A percentile compares a stretch with the other conserved stretches of the same genome.
Conservation (phyloP, 2,888 invertebrate species). For the Hemithea aestivaria region DNA sequence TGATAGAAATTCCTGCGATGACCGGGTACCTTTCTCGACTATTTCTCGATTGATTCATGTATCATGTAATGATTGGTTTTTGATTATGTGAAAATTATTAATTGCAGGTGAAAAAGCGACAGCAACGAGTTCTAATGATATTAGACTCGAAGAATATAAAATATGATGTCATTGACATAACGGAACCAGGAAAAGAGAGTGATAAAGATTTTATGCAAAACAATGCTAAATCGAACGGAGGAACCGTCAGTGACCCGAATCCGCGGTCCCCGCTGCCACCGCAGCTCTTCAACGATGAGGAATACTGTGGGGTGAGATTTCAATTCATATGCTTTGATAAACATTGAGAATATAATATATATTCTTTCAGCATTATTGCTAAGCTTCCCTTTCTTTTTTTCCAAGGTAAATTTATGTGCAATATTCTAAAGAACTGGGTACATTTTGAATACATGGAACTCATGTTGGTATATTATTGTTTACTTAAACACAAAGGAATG, state of each 20-base stretch:
- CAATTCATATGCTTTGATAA: too few species aligned
- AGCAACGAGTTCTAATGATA: slow-evolving; percentile 95
- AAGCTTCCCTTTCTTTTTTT: too few species aligned
- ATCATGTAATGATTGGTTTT: slow-evolving; percentile 37
- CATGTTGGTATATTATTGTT: slow-evolving; percentile 22
- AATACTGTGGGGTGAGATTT: slow-evolving; percentile 91
- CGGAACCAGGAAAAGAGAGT: slow-evolving; percentile 93
- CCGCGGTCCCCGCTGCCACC: slow-evolving; percentile 92
- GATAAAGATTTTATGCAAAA: slow-evolving; percentile 96
- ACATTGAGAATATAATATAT: too few species aligned
- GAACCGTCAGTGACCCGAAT: slow-evolving; percentile 85
- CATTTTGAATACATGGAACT: background rate
- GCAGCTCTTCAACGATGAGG: slow-evolving; percentile 95
- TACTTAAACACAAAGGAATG: slow-evolving; percentile 23
- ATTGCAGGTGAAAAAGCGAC: slow-evolving; percentile 95
- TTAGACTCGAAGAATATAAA: slow-evolving; percentile 94
- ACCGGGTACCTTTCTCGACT: slow-evolving; percentile 57
- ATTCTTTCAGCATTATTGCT: too few species aligned
- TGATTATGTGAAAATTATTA: slow-evolving; percentile 56
- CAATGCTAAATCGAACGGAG: slow-evolving; percentile 87
- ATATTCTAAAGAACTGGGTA: too few species aligned
- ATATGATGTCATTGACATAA: slow-evolving; percentile 95
- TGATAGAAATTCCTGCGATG: slow-evolving; percentile 62
- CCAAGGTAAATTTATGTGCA: too few species aligned
- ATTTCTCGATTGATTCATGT: slow-evolving; percentile 62